A percentile compares a stretch with the other conserved stretches of the same genome.
These are phyloP conservation scores for Chloromyia formosa DNA, from an alignment of 2,888 invertebrate species.

Conservation along the genomic window DNA sequence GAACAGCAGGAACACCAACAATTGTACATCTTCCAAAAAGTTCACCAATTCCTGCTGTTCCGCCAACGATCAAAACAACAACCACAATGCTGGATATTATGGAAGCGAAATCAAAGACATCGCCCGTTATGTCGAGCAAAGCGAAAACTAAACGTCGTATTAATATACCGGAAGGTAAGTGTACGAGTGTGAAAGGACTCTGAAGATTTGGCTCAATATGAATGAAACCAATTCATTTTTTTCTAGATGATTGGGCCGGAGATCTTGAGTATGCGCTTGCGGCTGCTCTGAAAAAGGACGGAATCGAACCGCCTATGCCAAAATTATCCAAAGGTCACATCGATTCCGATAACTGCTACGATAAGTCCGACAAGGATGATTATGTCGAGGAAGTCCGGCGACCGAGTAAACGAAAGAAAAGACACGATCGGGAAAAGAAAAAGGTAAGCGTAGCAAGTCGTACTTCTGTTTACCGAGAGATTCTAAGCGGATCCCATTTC, in stretches of 20 bases:
- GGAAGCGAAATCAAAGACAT: not conserved
- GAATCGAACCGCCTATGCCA: conserved; percentile 61
- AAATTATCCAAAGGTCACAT: conserved; percentile 53
- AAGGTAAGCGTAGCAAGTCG: conserved; percentile 24
- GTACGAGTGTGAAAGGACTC: too few species aligned
- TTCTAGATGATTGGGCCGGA: conserved; percentile 78
- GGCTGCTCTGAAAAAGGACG: conserved; percentile 77
- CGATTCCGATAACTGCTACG: not conserved
- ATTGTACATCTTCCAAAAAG: not conserved
- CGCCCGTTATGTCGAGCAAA: too few species aligned
- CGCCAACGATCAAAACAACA: not conserved
- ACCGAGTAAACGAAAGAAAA: conserved; percentile 66
- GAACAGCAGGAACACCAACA: not conserved
- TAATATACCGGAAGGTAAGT: too few species aligned
- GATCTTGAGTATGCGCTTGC: conserved; percentile 82
- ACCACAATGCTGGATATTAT: not conserved
- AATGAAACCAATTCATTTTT: too few species aligned
- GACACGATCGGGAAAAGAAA: conserved; percentile 67
- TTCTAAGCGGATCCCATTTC: not conserved
- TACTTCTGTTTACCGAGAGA: not conserved
- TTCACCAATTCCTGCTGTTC: not conserved
- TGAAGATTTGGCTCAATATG: too few species aligned
- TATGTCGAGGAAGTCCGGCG: conserved; percentile 64
- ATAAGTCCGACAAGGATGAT: conserved; percentile 51
- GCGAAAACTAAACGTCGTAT: too few species aligned